Conservation (phyloP, 2,113 vertebrate genomes). For the Tricholaema leucomelas region DNA sequence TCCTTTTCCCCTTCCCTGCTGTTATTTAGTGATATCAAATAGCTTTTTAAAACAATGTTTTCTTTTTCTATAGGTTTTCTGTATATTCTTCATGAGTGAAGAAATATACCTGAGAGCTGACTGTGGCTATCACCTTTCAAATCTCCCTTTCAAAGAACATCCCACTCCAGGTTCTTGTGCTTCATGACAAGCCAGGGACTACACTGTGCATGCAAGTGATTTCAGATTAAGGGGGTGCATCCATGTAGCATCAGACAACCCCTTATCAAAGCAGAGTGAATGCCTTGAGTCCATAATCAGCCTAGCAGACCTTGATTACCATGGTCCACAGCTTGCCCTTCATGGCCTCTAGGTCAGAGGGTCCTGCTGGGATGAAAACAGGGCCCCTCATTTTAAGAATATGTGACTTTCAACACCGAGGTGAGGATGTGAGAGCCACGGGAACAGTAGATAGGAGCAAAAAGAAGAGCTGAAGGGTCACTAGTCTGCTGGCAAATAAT, state of each 20-base stretch:
- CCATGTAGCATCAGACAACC: background rate
- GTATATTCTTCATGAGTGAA: background rate
- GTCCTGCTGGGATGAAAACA: background rate
- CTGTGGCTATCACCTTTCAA: background rate
- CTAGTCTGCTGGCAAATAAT: background rate
- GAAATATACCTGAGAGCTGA: background rate
- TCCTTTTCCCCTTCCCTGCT: too few species aligned
- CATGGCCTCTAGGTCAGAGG: background rate
- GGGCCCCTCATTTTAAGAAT: background rate
- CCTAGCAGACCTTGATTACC: background rate
- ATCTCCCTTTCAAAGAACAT: background rate
- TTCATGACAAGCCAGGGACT: background rate
- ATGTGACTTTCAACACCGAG: background rate
- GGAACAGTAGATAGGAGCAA: background rate
- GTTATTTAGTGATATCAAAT: background rate
- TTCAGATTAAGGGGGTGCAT: background rate
- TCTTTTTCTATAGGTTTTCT: background rate
- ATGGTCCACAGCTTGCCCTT: background rate
- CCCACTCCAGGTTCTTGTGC: background rate
- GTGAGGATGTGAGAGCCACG: background rate
- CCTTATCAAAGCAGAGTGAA: background rate
- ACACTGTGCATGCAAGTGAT: background rate
- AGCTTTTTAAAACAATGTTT: background rate
- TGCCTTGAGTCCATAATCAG: background rate
- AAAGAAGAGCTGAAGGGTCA: background rate